Evolutionary conservation across 2,113 vertebrate genomes (phyloP), one percentile per base, ranked within the genome.

Genomic region (Psophia crepitans): DNA sequence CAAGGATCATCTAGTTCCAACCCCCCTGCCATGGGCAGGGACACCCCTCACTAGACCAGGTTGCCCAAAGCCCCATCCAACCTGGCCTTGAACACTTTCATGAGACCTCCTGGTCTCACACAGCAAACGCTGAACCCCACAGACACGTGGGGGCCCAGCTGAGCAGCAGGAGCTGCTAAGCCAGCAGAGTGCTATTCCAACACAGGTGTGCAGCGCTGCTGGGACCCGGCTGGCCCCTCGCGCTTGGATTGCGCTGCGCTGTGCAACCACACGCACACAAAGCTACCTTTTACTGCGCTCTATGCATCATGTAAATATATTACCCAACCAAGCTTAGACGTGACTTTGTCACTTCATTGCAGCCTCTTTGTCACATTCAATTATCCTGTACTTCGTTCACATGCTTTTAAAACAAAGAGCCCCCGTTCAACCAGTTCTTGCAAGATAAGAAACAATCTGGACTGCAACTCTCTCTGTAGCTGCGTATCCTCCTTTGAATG

Each of bases 161-260:
- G 57, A 61, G 48, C 51, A 28, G 27, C 14, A 53, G 51, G 26
- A 53, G 26, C 51, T 53, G 51, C 51, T 53, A 15, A 53, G 28
- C 8, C 64, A 66, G 7, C n/a, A 12, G 32, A 46, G 20, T 20
- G 9, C 54, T 70, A 7, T 49, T 78, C 28, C 69, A 54, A 4
- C 41, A 18, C 19, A 37, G 30, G 6, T 16, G 3, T 18, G 12
- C 2, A 17, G 28, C 0, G 0, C 49, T 49, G 71, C 48, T 27
- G 64, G 53, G 43, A 69, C 26, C 26, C 64, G 63, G 30, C 32
- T 69, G 65, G 33, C 61, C 77, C 30, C 30, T 61, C 7, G 8
- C 8, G 48, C 56, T 68, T 30, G 37, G 33, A 37, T 22, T 71
- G 27, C 57, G 18, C 5, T 49, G 39, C 17, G 23, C 65, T 58